These are phyloP conservation scores for Sminthopsis crassicaudata DNA, from an alignment of 2,113 vertebrate genomes.

Conservation along the genomic window DNA sequence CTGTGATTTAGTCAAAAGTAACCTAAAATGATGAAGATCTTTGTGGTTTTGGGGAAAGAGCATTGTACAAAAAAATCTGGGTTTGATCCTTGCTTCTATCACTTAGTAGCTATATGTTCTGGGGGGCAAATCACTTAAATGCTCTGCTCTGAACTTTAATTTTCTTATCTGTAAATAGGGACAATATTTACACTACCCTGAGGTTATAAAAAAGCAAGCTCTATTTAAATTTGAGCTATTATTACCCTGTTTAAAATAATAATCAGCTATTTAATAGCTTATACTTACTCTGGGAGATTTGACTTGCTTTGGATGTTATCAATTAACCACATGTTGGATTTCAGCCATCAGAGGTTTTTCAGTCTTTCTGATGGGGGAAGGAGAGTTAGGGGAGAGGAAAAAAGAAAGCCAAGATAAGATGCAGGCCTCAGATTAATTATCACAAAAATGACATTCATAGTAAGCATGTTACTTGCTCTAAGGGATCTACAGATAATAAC, in stretches of 20 bases:
- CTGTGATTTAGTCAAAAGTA: background rate
- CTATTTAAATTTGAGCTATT: background rate
- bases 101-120: background rate
- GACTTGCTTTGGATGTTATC: slow-evolving; percentile 10
- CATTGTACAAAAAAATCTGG: background rate
- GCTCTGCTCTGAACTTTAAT: background rate
- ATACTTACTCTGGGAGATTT: slow-evolving; percentile 13
- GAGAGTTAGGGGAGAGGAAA: background rate
- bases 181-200: background rate
- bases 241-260: slow-evolving; percentile 1
- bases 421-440: background rate
- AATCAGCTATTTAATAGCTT: slow-evolving; percentile 5
- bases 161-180: background rate
- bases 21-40: too few species aligned
- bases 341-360: background rate
- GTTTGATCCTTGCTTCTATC: background rate
- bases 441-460: background rate
- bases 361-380: background rate
- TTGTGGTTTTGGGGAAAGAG: background rate
- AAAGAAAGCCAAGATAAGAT: background rate
- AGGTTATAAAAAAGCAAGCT: background rate
- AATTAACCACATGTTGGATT: slow-evolving; percentile 16
- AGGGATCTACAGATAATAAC: background rate
- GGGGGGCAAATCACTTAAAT: background rate
- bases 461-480: background rate